Percentiles rank a stretch among this genome's conserved stretches.
These are phyloP conservation scores for Meteorus colon DNA, from an alignment of 2,888 invertebrate genomes.

Conservation along the genomic window DNA sequence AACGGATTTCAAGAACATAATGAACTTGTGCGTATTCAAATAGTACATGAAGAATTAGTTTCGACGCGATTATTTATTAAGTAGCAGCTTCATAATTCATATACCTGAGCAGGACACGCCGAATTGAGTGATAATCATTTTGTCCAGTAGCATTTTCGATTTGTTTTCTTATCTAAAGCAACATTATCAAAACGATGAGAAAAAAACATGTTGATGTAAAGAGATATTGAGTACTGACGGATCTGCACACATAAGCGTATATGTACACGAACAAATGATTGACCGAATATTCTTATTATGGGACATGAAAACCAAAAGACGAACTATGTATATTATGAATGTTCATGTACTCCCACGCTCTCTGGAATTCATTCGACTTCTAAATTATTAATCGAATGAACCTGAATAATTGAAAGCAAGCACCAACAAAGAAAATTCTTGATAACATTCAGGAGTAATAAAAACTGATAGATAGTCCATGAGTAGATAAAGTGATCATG, in stretches of 20 bases:
- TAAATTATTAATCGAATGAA: not conserved
- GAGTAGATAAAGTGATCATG: conserved; percentile 47
- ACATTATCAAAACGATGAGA: not conserved
- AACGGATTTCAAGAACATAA: conserved; percentile 36
- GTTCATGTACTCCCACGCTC: not conserved
- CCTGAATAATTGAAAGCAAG: conserved; percentile 8
- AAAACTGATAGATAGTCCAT: conserved; percentile 49
- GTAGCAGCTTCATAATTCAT: conserved; percentile 9
- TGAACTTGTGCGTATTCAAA: conserved; percentile 25
- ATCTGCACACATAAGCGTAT: not conserved
- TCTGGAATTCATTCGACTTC: not conserved
- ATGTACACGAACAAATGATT: not conserved
- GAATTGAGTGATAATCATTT: conserved; percentile 25
- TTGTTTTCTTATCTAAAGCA: conserved; percentile 12
- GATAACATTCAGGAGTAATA: conserved; percentile 44
- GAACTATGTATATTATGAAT: not conserved
- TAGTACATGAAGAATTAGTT: not conserved
- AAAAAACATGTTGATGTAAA: not conserved
- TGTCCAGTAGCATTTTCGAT: conserved; percentile 34
- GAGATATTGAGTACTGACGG: not conserved
- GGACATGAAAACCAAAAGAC: not conserved
- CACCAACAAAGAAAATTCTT: conserved; percentile 34
- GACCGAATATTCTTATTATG: not conserved
- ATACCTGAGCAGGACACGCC: conserved; percentile 17
- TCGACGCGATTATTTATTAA: conserved; percentile 32